Conservation (phyloP, 2,888 invertebrate genomes). For the Drosophila testacea region DNA sequence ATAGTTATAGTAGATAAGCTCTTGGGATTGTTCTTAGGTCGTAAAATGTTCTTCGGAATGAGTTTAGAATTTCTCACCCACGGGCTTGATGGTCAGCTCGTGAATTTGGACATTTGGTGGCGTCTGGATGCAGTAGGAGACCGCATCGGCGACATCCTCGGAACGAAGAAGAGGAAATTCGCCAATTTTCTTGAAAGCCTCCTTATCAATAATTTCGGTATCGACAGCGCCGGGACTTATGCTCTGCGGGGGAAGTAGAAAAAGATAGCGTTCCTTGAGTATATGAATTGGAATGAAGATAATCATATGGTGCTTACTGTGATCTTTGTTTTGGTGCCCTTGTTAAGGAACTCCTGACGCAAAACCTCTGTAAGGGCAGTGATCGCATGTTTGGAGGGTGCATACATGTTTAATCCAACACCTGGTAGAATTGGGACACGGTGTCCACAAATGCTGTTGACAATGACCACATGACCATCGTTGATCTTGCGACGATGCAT, state of each 20-base stretch:
- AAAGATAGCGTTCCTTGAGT: not conserved
- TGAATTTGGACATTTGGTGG: slow-evolving; percentile 80
- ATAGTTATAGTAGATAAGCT: not conserved
- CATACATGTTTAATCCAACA: slow-evolving; percentile 77
- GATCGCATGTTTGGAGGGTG: slow-evolving; percentile 83
- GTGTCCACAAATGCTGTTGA: slow-evolving; percentile 85
- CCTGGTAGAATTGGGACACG: slow-evolving; percentile 78
- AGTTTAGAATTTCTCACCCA: slow-evolving; percentile 66
- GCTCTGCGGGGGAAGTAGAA: slow-evolving; percentile 58
- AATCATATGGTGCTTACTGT: slow-evolving; percentile 64
- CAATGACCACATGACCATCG: slow-evolving; percentile 86
- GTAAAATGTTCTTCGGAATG: not conserved
- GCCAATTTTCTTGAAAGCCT: fast-evolving
- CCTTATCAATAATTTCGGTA: slow-evolving; percentile 71
- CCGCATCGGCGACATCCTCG: slow-evolving; percentile 79
- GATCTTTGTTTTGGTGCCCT: slow-evolving; percentile 75
- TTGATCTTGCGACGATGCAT: slow-evolving; percentile 85
- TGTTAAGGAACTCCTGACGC: slow-evolving; percentile 81
- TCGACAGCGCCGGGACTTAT: slow-evolving; percentile 80
- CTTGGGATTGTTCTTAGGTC: too few relatives aligned
- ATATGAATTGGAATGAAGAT: not conserved
- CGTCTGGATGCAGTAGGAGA: slow-evolving; percentile 76
- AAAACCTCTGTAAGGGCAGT: slow-evolving; percentile 83
- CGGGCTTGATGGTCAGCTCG: slow-evolving; percentile 75
- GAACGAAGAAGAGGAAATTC: slow-evolving; percentile 49